phyloP scores from a whole-genome alignment of 2,113 vertebrate genomes.

The Cebidichthys violaceus region DNA sequence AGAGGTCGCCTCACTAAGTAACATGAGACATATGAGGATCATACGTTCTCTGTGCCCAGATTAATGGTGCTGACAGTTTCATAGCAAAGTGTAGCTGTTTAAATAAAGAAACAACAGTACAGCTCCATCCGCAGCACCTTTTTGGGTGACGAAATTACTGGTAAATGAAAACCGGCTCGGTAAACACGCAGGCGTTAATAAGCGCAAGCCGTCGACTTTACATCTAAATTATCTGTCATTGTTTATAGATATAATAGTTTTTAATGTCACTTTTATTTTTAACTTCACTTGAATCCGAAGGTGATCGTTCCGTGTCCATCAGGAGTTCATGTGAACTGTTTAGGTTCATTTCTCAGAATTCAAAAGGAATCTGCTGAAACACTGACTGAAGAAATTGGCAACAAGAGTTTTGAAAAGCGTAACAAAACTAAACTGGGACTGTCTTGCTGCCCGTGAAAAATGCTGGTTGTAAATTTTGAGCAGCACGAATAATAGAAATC shows the following conservation, averaged over 20 bases:
- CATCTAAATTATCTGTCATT: conserved; percentile 54
- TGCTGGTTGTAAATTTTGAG: conserved; percentile 79
- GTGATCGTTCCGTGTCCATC: conserved; percentile 1
- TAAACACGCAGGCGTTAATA: conserved; percentile 65
- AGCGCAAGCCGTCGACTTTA: conserved; percentile 57
- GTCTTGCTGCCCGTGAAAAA: conserved; percentile 76
- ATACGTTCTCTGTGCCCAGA: conserved; percentile 65
- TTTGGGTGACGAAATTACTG: conserved; percentile 68
- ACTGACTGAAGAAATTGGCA: conserved; percentile 73
- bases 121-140: conserved; percentile 50
- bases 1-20: conserved; percentile 35
- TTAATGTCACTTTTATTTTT: background rate
- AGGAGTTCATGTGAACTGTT: conserved; percentile 53
- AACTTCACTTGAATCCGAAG: conserved; percentile 6
- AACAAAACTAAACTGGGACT: conserved; percentile 75
- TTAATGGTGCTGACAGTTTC: conserved; percentile 80
- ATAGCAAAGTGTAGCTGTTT: conserved; percentile 72
- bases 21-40: conserved; percentile 53
- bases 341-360: conserved; percentile 70
- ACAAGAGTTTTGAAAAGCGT: conserved; percentile 62
- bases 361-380: conserved; percentile 78
- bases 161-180: conserved; percentile 70
- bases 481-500: conserved; percentile 77
- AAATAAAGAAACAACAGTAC: conserved; percentile 64
- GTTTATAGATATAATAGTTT: background rate